Conservation (phyloP, 2,113 vertebrate species). For the Aptenodytes patagonicus region DNA sequence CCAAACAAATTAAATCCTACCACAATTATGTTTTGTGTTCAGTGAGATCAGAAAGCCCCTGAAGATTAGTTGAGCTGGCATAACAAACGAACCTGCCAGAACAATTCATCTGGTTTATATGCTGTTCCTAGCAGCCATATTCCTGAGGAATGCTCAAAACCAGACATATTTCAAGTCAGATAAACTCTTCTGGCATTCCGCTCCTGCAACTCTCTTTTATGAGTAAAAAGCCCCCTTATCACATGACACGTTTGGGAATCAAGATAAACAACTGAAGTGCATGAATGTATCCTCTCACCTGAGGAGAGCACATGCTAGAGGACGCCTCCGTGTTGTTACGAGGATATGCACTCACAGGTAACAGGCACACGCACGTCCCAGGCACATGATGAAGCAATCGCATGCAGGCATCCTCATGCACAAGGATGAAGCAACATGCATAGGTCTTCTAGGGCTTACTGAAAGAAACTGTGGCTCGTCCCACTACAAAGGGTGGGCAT, state of each 20-base stretch:
- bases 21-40: not conserved
- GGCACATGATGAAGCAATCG: not conserved
- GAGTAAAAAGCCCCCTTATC: not conserved
- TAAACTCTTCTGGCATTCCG: not conserved
- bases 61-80: not conserved
- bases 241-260: not conserved
- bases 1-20: not conserved
- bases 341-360: not conserved
- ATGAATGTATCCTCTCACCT: not conserved
- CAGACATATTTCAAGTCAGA: not conserved
- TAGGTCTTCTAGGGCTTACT: not conserved
- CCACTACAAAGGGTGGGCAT: not conserved
- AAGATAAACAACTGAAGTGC: not conserved
- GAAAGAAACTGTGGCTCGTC: not conserved
- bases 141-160: not conserved
- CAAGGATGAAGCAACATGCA: not conserved
- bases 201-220: not conserved
- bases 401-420: not conserved
- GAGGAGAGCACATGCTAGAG: not conserved
- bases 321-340: accelerated
- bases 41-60: not conserved
- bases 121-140: not conserved
- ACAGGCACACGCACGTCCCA: not conserved
- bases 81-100: conserved; percentile 7
- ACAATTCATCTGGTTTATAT: not conserved